Percentiles rank a stretch among this genome's conserved stretches.
Conservation (phyloP, 2,797 vertebrate species). For the Argyrosomus regius region DNA sequence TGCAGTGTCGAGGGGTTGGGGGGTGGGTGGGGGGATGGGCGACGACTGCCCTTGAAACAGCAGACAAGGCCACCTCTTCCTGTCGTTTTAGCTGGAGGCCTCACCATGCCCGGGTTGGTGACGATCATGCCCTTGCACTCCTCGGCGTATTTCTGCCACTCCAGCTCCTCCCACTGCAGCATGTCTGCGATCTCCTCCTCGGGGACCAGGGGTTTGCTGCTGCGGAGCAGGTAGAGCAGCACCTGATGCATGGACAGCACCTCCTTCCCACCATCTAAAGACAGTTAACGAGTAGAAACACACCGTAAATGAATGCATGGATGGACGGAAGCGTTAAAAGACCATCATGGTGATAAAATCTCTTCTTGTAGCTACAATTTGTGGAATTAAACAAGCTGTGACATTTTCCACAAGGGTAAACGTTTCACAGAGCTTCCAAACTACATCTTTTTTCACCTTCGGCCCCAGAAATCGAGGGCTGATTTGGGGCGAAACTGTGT, state of each 20-base stretch:
- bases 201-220: conserved; percentile 94
- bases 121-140: conserved; percentile 99
- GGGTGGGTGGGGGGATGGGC: conserved; percentile 15
- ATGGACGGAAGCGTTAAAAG: background rate
- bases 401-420: conserved; percentile 4
- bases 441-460: background rate
- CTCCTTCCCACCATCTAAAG: conserved; percentile 95
- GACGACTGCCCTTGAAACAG: conserved; percentile 57
- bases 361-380: background rate
- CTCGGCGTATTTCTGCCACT: conserved; percentile 99
- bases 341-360: background rate
- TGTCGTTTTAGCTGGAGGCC: conserved; percentile 40
- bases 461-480: conserved; percentile 23
- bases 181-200: conserved; percentile 98
- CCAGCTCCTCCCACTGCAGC: conserved; percentile 98
- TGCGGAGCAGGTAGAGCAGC: conserved; percentile 94
- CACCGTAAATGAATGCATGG: background rate
- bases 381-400: conserved; percentile 23
- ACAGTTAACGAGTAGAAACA: background rate
- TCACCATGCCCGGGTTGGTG: conserved; percentile 97
- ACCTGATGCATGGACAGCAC: conserved; percentile 99
- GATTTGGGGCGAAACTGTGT: conserved; percentile 14
- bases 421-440: conserved; percentile 1
- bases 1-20: conserved; percentile 36
- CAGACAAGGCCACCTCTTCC: conserved; percentile 43